Conservation (phyloP, 2,113 vertebrate genomes). For the Accipiter cooperii region DNA sequence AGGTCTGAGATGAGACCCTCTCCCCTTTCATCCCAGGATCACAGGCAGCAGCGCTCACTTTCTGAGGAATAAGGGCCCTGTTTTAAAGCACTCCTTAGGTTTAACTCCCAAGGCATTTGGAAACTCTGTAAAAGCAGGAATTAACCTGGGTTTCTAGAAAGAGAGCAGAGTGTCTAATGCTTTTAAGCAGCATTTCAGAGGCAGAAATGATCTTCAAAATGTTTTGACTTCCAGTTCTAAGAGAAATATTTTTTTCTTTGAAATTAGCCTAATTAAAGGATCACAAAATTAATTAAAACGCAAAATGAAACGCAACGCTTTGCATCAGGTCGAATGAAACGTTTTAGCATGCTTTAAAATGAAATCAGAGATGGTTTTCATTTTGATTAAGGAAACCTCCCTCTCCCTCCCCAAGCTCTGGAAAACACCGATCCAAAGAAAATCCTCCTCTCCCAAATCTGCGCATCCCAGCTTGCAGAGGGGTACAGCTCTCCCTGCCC, state of each 20-base stretch:
- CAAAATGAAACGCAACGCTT: background rate
- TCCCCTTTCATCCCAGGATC: background rate
- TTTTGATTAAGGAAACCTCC: background rate
- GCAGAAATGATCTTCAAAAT: constrained; percentile 20
- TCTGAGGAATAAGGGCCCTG: background rate
- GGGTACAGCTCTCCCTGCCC: background rate
- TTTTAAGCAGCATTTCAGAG: background rate
- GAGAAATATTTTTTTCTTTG: constrained; percentile 5
- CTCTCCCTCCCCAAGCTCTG: background rate
- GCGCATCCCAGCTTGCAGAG: background rate
- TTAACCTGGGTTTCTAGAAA: constrained; percentile 20
- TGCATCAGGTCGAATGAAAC: background rate
- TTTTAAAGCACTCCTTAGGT: background rate
- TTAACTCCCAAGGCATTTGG: background rate
- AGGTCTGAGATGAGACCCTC: background rate
- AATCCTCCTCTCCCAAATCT: background rate
- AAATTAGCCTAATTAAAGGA: constrained; percentile 51
- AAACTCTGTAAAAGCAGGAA: background rate
- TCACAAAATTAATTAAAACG: constrained; percentile 51
- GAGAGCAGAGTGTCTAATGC: background rate
- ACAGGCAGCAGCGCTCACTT: background rate
- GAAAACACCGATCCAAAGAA: background rate
- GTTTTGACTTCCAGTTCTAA: constrained; percentile 11
- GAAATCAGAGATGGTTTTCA: constrained; percentile 22
- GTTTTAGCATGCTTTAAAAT: background rate